phyloP scores from a whole-genome alignment of 37 sponge, comb jelly and placozoan genomes.

The Aplysina aerophoba region DNA sequence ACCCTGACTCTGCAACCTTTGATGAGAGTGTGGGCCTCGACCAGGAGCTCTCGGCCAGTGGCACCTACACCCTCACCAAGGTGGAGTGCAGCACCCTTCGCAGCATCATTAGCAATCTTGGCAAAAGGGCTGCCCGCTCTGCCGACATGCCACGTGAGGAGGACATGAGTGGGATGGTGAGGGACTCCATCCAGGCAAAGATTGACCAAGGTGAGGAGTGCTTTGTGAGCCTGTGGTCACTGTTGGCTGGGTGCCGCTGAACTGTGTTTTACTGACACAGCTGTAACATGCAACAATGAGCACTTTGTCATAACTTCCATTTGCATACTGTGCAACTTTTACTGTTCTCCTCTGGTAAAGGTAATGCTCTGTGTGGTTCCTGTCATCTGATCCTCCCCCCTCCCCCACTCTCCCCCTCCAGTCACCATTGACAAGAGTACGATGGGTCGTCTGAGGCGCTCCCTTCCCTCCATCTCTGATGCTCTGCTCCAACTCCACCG shows the following conservation, averaged over 20 bases:
- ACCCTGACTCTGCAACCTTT: neutral
- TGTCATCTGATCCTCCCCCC: too few species aligned
- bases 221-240: too few species aligned
- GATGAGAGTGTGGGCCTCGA: neutral
- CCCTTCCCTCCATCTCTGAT: slow-evolving; percentile 24
- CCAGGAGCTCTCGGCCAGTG: neutral
- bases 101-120: too few species aligned
- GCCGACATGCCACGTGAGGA: neutral
- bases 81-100: neutral
- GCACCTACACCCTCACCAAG: neutral
- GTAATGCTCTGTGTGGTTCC: too few species aligned
- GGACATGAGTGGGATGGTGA: neutral
- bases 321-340: too few species aligned
- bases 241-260: too few species aligned
- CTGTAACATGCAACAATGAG: too few species aligned
- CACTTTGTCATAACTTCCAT: too few species aligned
- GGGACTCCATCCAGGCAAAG: slow-evolving; percentile 14
- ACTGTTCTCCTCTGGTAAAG: too few species aligned
- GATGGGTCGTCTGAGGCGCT: slow-evolving; percentile 20
- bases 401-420: neutral
- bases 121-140: too few species aligned
- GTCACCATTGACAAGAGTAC: neutral
- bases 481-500: slow-evolving; percentile 26
- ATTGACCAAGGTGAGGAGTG: slow-evolving; percentile 23
- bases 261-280: too few species aligned